Percentiles rank a stretch among this genome's conserved stretches.
Conservation (phyloP, 2,888 invertebrate species). For the Meiosimyza decipiens region DNA sequence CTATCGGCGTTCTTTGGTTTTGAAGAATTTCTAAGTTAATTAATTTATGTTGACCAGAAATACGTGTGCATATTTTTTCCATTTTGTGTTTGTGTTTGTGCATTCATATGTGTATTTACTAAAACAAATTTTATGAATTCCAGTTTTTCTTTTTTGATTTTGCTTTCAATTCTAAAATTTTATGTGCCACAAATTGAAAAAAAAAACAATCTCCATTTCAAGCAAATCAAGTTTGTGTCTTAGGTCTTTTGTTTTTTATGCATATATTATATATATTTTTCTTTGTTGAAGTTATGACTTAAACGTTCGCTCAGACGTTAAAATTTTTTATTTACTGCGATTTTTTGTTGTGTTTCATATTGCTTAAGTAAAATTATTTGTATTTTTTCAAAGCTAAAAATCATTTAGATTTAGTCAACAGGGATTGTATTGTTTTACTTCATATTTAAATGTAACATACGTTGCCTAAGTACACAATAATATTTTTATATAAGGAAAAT, state of each 20-base stretch:
- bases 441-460: no score
- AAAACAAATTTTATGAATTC: neutral
- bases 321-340: no score
- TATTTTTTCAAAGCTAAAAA: no score
- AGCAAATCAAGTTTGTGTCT: slow-evolving; percentile 42
- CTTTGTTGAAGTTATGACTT: no score
- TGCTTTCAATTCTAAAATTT: slow-evolving; percentile 6
- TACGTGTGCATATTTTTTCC: neutral
- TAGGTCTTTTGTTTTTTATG: slow-evolving; percentile 43
- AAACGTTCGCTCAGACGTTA: no score
- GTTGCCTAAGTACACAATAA: no score
- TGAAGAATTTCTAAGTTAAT: slow-evolving; percentile 27
- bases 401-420: no score
- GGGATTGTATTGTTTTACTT: no score
- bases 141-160: slow-evolving; percentile 3
- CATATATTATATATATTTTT: no score
- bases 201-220: neutral
- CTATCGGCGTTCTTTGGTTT: slow-evolving; percentile 26
- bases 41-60: slow-evolving; percentile 23
- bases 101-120: neutral
- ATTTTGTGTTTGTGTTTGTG: neutral
- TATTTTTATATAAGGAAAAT: no score
- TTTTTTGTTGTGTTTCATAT: neutral
- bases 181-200: neutral
- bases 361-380: no score